These are phyloP conservation scores for Aphidius ervi DNA, from an alignment of 1,140 invertebrate species.

Conservation along the genomic window DNA sequence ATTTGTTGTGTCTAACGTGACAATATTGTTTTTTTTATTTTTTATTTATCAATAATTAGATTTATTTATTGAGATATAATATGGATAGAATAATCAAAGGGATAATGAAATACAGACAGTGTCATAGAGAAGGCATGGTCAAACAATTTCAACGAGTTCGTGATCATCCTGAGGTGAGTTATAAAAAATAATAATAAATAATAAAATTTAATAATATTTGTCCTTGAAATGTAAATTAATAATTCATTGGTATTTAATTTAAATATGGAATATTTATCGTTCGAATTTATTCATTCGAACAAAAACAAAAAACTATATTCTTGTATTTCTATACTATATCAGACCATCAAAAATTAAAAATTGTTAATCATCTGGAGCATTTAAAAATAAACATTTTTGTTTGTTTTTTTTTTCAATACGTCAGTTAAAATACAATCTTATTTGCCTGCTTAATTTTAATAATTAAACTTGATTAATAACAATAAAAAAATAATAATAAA, in stretches of 20 bases:
- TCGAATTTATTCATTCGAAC: too few relatives aligned
- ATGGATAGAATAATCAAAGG: slow-evolving; percentile 86
- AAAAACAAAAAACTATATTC: not conserved
- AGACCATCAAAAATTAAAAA: too few relatives aligned
- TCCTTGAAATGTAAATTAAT: not conserved
- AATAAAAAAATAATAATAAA: too few relatives aligned
- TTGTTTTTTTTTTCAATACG: not conserved
- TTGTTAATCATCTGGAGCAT: not conserved
- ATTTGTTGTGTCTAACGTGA: too few relatives aligned
- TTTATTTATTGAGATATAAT: slow-evolving; percentile 4
- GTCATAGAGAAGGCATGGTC: slow-evolving; percentile 78
- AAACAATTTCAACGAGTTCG: slow-evolving; percentile 83
- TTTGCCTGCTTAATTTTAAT: not conserved
- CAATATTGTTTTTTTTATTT: slow-evolving; percentile 11
- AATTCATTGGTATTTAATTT: too few relatives aligned
- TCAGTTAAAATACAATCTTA: too few relatives aligned
- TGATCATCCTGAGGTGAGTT: slow-evolving; percentile 79
- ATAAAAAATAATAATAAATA: slow-evolving; percentile 10
- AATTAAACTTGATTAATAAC: too few relatives aligned
- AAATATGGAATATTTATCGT: too few relatives aligned
- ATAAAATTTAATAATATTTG: slow-evolving; percentile 7
- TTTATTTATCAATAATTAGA: not conserved
- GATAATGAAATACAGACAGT: slow-evolving; percentile 80
- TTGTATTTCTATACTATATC: not conserved
- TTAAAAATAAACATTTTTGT: not conserved